Evolutionary conservation across 2,888 invertebrate genomes (phyloP), one percentile per base, ranked within the genome.

Genomic region (Ischnura elegans): DNA sequence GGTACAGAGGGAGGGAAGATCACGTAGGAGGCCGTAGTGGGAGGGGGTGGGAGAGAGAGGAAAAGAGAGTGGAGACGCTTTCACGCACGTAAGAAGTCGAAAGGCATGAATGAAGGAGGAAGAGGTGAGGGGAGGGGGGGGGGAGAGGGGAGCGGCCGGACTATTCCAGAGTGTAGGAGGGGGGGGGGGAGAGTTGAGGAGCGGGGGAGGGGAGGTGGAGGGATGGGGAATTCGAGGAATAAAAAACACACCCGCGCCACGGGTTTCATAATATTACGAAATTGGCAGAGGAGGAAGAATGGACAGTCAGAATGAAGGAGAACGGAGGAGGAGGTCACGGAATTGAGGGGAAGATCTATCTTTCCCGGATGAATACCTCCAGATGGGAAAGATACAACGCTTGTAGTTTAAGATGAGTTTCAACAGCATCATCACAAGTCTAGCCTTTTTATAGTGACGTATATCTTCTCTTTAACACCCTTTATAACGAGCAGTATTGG

Each of bases 251-350:
- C 76, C 76, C 76, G 76, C 76, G 76, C 76, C 36, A 76, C 76
- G 76, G 76, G 76, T 76, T 76, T 76, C 76, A 76, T 76, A 76
- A 76, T 76, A 76, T 76, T 76, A 76, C 76, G 76, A 76, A 76
- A 76, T 76, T 76, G 76, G 76, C 76, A 76, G 76, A 76, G 76
- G 13, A 36, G 36, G n/a, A 36, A 36, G 36, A n/a, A 36, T 4
- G 36, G 66, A 66, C 6, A 66, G 29, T 8, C 0, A 4, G 66
- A 66, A 6, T 6, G 61, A 29, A 21, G 29, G 8, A 36, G 36
- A 36, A 2, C 10, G 76, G 36, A 76, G 16, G 36, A 5, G 76
- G 61, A n/a, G n/a, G 25, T 5, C 5, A 61, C 21, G 61, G 25
- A 25, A 21, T 19, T 5, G 61, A 61, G 61, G 61, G 25, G 61